Base-by-base conservation (phyloP, 1,140 invertebrate genomes). In the Listronotus oregonensis region DNA sequence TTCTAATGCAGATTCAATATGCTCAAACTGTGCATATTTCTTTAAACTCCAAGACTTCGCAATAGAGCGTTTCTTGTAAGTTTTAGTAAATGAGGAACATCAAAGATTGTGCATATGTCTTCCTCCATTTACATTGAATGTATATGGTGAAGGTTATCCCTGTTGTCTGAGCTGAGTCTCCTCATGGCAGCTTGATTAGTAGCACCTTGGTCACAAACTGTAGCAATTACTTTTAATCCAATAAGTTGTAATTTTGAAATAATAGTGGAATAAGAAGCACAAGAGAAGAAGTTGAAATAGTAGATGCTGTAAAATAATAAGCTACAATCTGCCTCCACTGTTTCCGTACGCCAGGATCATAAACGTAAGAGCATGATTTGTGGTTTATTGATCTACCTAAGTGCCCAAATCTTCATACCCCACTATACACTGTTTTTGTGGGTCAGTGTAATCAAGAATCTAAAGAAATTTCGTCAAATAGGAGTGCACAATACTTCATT, bases 1-100 rank as follows among this genome's bases (percentile, higher is more conserved):
- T 27, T 1, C 2, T 27, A 27, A 27, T 27, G 21, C 21, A 27
- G 21, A 27, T 27, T 27, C 5, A 27, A 27, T 27, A 27, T 27
- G 21, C 21, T 27, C 21, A 27, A 27, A 27, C 21, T 27, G 4
- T 46, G 10, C 43, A 46, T 17, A 46, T 46, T 46, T 46, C 43
- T 14, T 46, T 12, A 46, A 46, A 46, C 17, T 46, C 43, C 43
- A 46, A n/a, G 8, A 17, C 17, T 8, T 18, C 43, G 43, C 43
- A 17, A 46, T 1, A 14, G 17, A 14, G 14, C n/a, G 9, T 46
- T 46, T 17, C 43, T 14, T 46, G 10, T 46, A 11, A 17, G 6
- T 46, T 46, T 46, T 46, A 46, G 12, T 46, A 46, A 46, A 46
- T 14, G 14, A 0, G 43, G 43, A 18, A 46, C 17, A 46, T 46